Conservation (phyloP, 2,797 vertebrate genomes). For the Myripristis jacobus region DNA sequence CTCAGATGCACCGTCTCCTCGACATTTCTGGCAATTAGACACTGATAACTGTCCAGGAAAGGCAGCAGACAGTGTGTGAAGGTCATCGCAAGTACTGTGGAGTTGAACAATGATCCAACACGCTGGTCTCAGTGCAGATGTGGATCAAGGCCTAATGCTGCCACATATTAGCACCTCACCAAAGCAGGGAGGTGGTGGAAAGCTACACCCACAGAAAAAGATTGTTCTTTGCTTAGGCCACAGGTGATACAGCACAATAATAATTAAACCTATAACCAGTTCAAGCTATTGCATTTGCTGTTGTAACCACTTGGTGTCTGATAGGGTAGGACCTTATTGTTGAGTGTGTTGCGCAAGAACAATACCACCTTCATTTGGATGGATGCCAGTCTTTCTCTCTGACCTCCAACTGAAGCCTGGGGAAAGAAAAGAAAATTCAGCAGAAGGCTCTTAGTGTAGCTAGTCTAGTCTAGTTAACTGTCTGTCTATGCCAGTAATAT, state of each 20-base stretch:
- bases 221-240: no score
- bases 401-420: conserved; percentile 3
- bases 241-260: no score
- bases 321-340: not conserved
- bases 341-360: not conserved
- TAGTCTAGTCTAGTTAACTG: no score
- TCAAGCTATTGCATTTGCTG: no score
- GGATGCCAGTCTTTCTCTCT: not conserved
- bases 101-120: conserved; percentile 10
- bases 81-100: conserved; percentile 35
- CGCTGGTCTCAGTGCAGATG: not conserved
- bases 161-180: conserved; percentile 10
- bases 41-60: conserved; percentile 78
- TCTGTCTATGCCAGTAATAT: no score
- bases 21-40: conserved; percentile 79
- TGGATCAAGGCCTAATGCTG: conserved; percentile 1
- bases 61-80: conserved; percentile 69
- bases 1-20: conserved; percentile 68
- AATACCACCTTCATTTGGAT: not conserved
- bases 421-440: no score
- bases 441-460: no score
- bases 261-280: no score
- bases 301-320: no score
- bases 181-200: not conserved
- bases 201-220: no score